These are phyloP conservation scores for Prinia subflava DNA, from an alignment of 2,113 vertebrate genomes.

Conservation along the genomic window DNA sequence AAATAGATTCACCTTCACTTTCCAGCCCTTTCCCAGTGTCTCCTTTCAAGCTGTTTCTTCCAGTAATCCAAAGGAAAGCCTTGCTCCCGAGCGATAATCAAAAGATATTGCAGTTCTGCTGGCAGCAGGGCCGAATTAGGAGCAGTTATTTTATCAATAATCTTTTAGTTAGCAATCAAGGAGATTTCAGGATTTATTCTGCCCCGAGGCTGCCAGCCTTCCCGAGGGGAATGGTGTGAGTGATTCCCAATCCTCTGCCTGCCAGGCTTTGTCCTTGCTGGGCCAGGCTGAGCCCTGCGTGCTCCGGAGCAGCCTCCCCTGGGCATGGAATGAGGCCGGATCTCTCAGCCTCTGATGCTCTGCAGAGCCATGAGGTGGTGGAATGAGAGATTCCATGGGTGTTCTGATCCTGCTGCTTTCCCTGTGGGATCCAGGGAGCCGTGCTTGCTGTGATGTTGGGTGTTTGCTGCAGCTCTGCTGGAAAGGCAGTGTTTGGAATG, in stretches of 20 bases:
- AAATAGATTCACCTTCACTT: neutral
- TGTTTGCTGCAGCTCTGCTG: neutral
- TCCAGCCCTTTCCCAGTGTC: neutral
- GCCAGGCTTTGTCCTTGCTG: neutral
- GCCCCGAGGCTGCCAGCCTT: slow-evolving; percentile 24
- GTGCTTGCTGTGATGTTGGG: neutral
- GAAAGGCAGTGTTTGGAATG: neutral
- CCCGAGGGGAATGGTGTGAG: neutral
- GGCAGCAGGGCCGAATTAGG: slow-evolving; percentile 25
- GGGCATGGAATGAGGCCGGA: rapidly evolving
- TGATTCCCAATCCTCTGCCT: neutral
- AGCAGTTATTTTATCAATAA: slow-evolving; percentile 56
- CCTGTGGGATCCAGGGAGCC: rapidly evolving
- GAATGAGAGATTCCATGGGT: neutral
- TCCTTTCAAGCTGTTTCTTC: neutral
- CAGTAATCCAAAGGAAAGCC: neutral
- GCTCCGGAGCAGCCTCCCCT: neutral
- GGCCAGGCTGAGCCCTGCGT: neutral
- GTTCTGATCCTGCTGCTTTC: neutral
- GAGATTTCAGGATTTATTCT: slow-evolving; percentile 51
- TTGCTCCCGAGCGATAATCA: slow-evolving; percentile 2
- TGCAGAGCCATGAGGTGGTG: rapidly evolving
- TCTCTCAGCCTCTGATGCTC: neutral
- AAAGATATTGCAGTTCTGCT: neutral
- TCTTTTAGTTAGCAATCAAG: slow-evolving; percentile 64